A percentile compares a stretch with the other conserved stretches of the same genome.
phyloP scores from a whole-genome alignment of 2,797 vertebrate genomes.

The Schizopygopsis pylzovi region DNA sequence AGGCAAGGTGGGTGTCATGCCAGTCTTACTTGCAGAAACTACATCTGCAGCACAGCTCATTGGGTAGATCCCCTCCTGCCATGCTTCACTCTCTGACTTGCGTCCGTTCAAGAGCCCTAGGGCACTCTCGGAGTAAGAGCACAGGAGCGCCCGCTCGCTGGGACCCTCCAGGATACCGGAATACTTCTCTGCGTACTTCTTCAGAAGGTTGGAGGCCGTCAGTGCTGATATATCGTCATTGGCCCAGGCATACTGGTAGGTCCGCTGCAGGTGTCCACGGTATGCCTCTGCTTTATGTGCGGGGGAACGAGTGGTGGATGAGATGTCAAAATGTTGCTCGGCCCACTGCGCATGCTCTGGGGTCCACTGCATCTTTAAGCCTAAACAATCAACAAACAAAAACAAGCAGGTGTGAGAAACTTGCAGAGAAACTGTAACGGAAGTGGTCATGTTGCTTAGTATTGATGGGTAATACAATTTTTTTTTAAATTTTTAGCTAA shows the following conservation, averaged over 20 bases:
- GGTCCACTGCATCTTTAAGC: constrained; percentile 99
- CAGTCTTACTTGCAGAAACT: constrained; percentile 93
- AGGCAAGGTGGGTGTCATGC: constrained; percentile 91
- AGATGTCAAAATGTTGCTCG: constrained; percentile 99
- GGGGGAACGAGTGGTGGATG: constrained; percentile 96
- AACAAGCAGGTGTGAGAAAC: constrained; percentile 67
- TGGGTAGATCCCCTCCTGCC: constrained; percentile 97
- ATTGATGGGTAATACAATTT: neutral
- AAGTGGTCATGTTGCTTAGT: neutral
- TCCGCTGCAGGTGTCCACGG: constrained; percentile 95
- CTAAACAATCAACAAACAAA: constrained; percentile 72
- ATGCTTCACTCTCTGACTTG: constrained; percentile 94
- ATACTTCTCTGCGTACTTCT: constrained; percentile 99
- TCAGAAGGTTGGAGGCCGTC: constrained; percentile 97
- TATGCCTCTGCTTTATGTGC: constrained; percentile 99
- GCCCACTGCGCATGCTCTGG: constrained; percentile 99
- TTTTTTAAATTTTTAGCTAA: neutral
- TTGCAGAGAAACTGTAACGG: neutral
- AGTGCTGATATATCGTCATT: constrained; percentile 99
- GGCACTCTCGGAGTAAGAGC: constrained; percentile 90
- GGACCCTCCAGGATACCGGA: constrained; percentile 97
- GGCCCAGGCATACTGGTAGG: constrained; percentile 99
- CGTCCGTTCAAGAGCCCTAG: constrained; percentile 92
- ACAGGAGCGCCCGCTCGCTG: constrained; percentile 89
- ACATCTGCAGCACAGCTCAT: constrained; percentile 98